phyloP scores from a whole-genome alignment of 2,888 invertebrate genomes.

The Caenorhabditis sp. region DNA sequence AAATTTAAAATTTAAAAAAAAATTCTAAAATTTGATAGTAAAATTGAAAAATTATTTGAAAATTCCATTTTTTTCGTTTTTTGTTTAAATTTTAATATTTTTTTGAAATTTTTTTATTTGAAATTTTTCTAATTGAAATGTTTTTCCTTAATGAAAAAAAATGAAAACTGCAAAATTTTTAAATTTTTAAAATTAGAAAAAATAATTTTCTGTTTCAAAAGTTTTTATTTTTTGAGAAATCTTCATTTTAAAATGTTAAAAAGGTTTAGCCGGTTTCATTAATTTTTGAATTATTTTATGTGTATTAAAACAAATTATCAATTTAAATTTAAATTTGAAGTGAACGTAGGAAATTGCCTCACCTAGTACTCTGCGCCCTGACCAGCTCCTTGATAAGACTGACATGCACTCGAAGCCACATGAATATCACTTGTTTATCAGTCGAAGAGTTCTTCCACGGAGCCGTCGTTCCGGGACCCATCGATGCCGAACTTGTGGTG shows the following conservation, averaged over 20 bases:
- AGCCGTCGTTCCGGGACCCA: slow-evolving; percentile 42
- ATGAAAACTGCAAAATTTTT: not conserved
- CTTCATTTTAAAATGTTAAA: too few relatives aligned
- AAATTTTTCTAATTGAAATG: not conserved
- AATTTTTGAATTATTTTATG: too few relatives aligned
- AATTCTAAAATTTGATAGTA: not conserved
- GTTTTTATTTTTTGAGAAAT: too few relatives aligned
- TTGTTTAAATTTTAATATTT: not conserved
- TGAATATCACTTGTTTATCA: slow-evolving; percentile 72
- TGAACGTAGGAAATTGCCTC: too few relatives aligned
- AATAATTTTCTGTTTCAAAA: not conserved
- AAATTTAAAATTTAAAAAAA: too few relatives aligned
- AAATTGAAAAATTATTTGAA: not conserved
- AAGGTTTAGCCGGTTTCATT: too few relatives aligned
- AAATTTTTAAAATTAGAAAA: not conserved
- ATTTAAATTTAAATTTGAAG: too few relatives aligned
- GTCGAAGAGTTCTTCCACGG: slow-evolving; percentile 75
- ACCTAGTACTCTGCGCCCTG: slow-evolving; percentile 69
- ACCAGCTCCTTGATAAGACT: slow-evolving; percentile 88
- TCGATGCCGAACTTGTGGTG: slow-evolving; percentile 46
- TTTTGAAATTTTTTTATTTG: too few relatives aligned
- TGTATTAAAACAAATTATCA: too few relatives aligned
- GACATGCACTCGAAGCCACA: slow-evolving; percentile 87
- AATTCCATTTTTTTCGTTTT: not conserved
- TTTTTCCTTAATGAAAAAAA: not conserved